Conservation (phyloP, 2,888 invertebrate genomes). For the Bugula neritina region DNA sequence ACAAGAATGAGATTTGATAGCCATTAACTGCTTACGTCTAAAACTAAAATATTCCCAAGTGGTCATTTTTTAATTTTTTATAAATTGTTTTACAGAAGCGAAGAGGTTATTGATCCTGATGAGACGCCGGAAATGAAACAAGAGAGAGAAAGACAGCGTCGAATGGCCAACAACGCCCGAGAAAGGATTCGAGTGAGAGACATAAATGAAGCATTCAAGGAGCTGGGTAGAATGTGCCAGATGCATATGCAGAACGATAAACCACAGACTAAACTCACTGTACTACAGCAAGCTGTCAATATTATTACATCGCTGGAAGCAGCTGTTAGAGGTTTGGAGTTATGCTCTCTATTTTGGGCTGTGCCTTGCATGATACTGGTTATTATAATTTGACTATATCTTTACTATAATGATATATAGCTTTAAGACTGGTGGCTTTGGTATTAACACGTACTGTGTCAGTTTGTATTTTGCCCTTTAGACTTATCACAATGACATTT, state of each 20-base stretch:
- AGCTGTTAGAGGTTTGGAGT: slow-evolving; percentile 78
- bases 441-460: too few relatives aligned
- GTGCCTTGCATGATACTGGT: too few relatives aligned
- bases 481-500: too few relatives aligned
- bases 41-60: too few relatives aligned
- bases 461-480: too few relatives aligned
- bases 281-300: slow-evolving; percentile 96
- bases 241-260: slow-evolving; percentile 85
- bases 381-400: too few relatives aligned
- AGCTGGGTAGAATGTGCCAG: slow-evolving; percentile 96
- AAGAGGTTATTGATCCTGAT: slow-evolving; percentile 40
- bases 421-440: too few relatives aligned
- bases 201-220: slow-evolving; percentile 97
- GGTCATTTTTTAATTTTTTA: too few relatives aligned
- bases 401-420: too few relatives aligned
- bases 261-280: slow-evolving; percentile 94
- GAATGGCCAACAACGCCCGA: slow-evolving; percentile 96
- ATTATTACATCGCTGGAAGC: slow-evolving; percentile 95
- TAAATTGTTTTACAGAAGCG: slow-evolving; percentile 20
- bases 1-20: too few relatives aligned
- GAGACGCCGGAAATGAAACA: slow-evolving; percentile 79
- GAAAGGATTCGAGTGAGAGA: slow-evolving; percentile 98
- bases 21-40: too few relatives aligned
- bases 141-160: slow-evolving; percentile 85
- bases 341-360: too few relatives aligned